Conservation (phyloP, 1,140 invertebrate genomes). For the Hycleus cichorii region DNA sequence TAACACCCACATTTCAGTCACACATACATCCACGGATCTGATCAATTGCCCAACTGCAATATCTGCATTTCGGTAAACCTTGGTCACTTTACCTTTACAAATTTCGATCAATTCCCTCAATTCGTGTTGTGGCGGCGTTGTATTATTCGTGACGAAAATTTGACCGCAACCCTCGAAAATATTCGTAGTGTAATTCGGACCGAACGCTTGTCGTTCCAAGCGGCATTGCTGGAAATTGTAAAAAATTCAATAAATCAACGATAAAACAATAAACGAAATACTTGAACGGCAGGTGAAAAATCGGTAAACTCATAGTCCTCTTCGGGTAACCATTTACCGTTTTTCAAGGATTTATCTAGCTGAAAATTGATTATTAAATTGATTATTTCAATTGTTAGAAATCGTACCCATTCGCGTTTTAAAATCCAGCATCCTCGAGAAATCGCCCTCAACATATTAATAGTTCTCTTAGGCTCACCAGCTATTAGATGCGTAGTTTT, state of each 20-base stretch:
- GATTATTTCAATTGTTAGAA: background rate
- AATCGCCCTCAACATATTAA: constrained; percentile 49
- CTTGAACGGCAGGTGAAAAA: constrained; percentile 47
- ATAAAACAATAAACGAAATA: constrained; percentile 24
- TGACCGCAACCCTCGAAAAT: constrained; percentile 43
- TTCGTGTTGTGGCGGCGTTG: constrained; percentile 38
- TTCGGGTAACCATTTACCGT: constrained; percentile 46
- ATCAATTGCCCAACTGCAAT: constrained; percentile 43
- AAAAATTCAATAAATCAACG: constrained; percentile 1
- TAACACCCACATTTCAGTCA: constrained; percentile 45
- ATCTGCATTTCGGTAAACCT: constrained; percentile 38
- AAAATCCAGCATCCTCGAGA: constrained; percentile 51
- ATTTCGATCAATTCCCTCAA: constrained; percentile 44
- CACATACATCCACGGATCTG: constrained; percentile 32
- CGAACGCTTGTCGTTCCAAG: constrained; percentile 45
- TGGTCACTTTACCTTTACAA: constrained; percentile 42
- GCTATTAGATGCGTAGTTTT: constrained; percentile 49
- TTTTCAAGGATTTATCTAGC: constrained; percentile 42
- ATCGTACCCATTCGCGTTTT: constrained; percentile 45
- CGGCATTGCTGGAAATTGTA: constrained; percentile 42
- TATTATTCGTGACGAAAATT: constrained; percentile 42
- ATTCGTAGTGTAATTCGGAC: constrained; percentile 42
- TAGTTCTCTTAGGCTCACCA: constrained; percentile 44
- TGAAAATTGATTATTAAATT: constrained; percentile 12
- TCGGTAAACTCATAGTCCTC: constrained; percentile 45